A percentile compares a stretch with the other conserved stretches of the same genome.
Evolutionary conservation across 2,888 invertebrate species (phyloP).

Genomic region (Entomobrya proxima): DNA sequence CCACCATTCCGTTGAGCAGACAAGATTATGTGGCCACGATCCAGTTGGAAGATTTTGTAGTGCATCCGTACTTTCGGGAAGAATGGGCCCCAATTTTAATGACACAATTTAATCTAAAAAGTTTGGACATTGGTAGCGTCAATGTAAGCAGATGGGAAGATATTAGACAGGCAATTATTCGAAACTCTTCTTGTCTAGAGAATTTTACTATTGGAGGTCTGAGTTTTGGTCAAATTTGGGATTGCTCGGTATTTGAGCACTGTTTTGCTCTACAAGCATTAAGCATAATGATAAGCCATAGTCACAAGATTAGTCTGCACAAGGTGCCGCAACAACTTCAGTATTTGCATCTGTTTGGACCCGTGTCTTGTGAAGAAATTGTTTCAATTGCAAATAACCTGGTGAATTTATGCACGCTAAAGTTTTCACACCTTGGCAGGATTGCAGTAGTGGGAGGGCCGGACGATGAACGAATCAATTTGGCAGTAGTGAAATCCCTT

Average conservation of each 20-base stretch:
- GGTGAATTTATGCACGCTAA: constrained; percentile 51
- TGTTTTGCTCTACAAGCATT: constrained; percentile 52
- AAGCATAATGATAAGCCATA: constrained; percentile 67
- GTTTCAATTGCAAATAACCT: constrained; percentile 59
- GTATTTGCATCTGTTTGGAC: constrained; percentile 61
- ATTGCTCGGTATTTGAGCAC: constrained; percentile 66
- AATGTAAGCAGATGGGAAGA: constrained; percentile 70
- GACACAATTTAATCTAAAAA: constrained; percentile 52
- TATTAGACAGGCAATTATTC: constrained; percentile 52
- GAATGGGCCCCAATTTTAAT: constrained; percentile 70
- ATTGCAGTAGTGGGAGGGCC: constrained; percentile 54
- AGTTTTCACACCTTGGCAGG: constrained; percentile 69
- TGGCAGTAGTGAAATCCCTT: constrained; percentile 53
- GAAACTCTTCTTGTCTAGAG: constrained; percentile 49
- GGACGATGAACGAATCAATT: constrained; percentile 51
- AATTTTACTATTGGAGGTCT: constrained; percentile 67
- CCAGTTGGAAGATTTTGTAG: constrained; percentile 65
- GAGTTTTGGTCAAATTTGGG: constrained; percentile 71
- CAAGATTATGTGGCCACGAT: constrained; percentile 40
- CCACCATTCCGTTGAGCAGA: neutral
- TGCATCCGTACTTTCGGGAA: constrained; percentile 71
- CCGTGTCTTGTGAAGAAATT: constrained; percentile 57
- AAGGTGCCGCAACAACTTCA: constrained; percentile 57
- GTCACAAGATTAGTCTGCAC: constrained; percentile 63
- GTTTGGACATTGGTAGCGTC: constrained; percentile 66